phyloP scores from a whole-genome alignment of 2,113 vertebrate species.

The Laticauda colubrina region DNA sequence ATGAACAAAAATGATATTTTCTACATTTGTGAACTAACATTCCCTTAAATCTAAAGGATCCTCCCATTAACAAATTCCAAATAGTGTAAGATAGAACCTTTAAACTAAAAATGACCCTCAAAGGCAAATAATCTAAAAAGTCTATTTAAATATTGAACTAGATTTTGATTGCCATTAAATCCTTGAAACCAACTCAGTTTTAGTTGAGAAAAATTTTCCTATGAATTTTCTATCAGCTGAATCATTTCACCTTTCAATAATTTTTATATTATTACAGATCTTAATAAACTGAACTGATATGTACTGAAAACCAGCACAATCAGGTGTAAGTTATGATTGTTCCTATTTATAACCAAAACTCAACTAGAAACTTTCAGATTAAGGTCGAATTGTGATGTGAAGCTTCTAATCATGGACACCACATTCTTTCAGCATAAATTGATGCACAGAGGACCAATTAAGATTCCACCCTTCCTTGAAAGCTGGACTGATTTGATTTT shows the following conservation, averaged over 20 bases:
- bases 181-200: slow-evolving; percentile 61
- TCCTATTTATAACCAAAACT: slow-evolving; percentile 52
- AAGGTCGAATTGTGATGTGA: slow-evolving; percentile 51
- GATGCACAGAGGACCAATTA: slow-evolving; percentile 25
- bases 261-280: slow-evolving; percentile 61
- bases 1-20: slow-evolving; percentile 65
- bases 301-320: slow-evolving; percentile 66
- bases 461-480: slow-evolving; percentile 26
- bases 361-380: slow-evolving; percentile 55
- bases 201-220: slow-evolving; percentile 53
- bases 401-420: slow-evolving; percentile 52
- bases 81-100: slow-evolving; percentile 70
- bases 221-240: slow-evolving; percentile 56
- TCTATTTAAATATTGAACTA: slow-evolving; percentile 70
- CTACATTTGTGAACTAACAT: slow-evolving; percentile 72
- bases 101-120: slow-evolving; percentile 66
- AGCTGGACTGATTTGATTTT: slow-evolving; percentile 46
- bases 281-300: slow-evolving; percentile 69
- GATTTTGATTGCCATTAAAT: slow-evolving; percentile 63
- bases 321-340: slow-evolving; percentile 63
- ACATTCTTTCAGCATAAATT: slow-evolving; percentile 39
- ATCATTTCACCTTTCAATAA: slow-evolving; percentile 62
- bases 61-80: slow-evolving; percentile 69
- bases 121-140: slow-evolving; percentile 72
- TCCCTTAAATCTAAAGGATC: slow-evolving; percentile 70